Evolutionary conservation across 2,113 vertebrate species (phyloP).

Genomic region (Malurus elegans): DNA sequence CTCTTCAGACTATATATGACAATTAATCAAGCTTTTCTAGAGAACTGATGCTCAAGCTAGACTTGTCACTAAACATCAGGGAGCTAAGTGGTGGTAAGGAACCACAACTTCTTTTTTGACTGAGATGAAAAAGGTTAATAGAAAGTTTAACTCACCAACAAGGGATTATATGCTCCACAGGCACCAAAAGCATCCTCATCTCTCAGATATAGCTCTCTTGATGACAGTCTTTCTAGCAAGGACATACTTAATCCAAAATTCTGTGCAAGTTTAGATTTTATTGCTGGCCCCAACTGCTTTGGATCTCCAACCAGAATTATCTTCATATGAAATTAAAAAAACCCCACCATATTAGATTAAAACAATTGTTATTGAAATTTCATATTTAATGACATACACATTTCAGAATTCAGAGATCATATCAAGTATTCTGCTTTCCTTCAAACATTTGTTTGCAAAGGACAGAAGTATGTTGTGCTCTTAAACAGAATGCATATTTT

Average conservation of each 20-base stretch:
- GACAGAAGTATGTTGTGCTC: neutral
- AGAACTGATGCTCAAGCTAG: neutral
- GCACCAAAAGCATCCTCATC: conserved; percentile 75
- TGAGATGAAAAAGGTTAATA: neutral
- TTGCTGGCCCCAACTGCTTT: conserved; percentile 88
- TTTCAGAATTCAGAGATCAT: neutral
- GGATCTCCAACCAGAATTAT: conserved; percentile 92
- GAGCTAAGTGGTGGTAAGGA: neutral
- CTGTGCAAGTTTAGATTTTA: conserved; percentile 85
- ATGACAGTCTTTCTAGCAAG: conserved; percentile 88
- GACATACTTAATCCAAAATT: conserved; percentile 86
- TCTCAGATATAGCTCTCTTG: conserved; percentile 77
- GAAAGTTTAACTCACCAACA: conserved; percentile 79
- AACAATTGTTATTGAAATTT: neutral
- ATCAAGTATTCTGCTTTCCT: neutral
- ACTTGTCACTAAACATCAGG: neutral
- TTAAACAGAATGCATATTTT: neutral
- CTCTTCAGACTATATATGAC: neutral
- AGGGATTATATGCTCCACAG: conserved; percentile 85
- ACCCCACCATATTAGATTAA: neutral
- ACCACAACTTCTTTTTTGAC: neutral
- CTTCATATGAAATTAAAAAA: conserved; percentile 56
- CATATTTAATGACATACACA: neutral
- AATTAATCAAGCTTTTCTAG: neutral
- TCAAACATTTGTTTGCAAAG: neutral